phyloP scores from a whole-genome alignment of 2,113 vertebrate genomes.

The Hassar affinis region DNA sequence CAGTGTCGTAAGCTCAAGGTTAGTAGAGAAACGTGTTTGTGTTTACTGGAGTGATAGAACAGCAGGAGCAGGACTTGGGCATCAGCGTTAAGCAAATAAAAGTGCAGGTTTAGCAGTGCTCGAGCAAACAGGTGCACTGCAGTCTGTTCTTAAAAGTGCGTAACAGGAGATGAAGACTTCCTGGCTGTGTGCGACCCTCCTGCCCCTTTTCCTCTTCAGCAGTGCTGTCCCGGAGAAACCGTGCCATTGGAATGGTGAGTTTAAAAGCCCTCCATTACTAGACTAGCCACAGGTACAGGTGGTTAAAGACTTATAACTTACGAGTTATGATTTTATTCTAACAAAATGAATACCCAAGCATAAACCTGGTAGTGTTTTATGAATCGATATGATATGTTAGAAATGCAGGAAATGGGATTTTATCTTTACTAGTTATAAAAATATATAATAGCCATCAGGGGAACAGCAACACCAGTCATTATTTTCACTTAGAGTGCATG shows the following conservation, averaged over 20 bases:
- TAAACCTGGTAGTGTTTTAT: not conserved
- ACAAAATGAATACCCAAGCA: not conserved
- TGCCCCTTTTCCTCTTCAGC: slow-evolving; percentile 34
- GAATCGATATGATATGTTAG: not conserved
- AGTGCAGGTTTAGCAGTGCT: not conserved
- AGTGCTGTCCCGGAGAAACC: slow-evolving; percentile 13
- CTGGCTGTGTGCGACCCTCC: slow-evolving; percentile 32
- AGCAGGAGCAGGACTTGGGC: too few species aligned
- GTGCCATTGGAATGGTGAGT: slow-evolving; percentile 34
- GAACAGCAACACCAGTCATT: too few species aligned
- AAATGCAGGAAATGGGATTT: not conserved
- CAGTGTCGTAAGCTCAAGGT: not conserved
- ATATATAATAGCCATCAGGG: not conserved
- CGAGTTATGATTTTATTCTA: not conserved
- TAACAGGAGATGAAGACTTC: slow-evolving; percentile 33
- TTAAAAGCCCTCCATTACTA: not conserved
- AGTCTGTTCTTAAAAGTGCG: not conserved
- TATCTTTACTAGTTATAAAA: not conserved
- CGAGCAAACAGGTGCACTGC: not conserved
- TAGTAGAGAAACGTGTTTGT: too few species aligned
- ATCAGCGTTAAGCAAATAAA: not conserved
- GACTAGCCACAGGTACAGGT: not conserved
- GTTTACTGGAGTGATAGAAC: not conserved
- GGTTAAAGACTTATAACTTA: not conserved
- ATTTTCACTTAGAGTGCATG: too few species aligned